Evolutionary conservation across 2,113 vertebrate species (phyloP).

Genomic region (Notechis scutatus): DNA sequence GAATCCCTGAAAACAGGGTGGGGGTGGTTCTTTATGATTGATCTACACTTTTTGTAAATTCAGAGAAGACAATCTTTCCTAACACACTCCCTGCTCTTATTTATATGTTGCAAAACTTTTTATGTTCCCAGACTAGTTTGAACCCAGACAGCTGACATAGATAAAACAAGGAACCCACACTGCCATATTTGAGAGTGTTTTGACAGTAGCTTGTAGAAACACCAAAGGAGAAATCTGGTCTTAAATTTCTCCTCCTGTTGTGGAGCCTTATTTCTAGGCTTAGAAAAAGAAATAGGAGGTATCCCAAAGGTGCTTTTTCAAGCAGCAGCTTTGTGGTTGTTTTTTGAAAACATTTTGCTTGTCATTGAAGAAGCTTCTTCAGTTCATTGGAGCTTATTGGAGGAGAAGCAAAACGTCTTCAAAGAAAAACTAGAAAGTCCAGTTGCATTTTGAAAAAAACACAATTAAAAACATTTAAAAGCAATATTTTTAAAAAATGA

Average conservation of each 20-base stretch:
- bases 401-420: too few species aligned
- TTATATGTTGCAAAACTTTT: neutral
- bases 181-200: neutral
- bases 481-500: neutral
- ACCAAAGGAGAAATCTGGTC: neutral
- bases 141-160: neutral
- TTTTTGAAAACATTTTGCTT: too few species aligned
- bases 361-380: too few species aligned
- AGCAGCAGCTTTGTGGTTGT: too few species aligned
- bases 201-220: neutral
- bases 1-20: neutral
- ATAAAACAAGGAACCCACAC: neutral
- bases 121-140: neutral
- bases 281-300: neutral
- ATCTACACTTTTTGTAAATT: neutral
- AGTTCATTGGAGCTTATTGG: too few species aligned
- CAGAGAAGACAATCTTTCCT: neutral
- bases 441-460: too few species aligned
- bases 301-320: neutral
- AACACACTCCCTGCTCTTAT: neutral
- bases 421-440: too few species aligned
- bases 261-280: neutral
- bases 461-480: neutral
- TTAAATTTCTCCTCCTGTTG: neutral
- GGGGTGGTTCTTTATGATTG: neutral